Base-by-base conservation (phyloP, 2,888 invertebrate species). In the Actias luna region DNA sequence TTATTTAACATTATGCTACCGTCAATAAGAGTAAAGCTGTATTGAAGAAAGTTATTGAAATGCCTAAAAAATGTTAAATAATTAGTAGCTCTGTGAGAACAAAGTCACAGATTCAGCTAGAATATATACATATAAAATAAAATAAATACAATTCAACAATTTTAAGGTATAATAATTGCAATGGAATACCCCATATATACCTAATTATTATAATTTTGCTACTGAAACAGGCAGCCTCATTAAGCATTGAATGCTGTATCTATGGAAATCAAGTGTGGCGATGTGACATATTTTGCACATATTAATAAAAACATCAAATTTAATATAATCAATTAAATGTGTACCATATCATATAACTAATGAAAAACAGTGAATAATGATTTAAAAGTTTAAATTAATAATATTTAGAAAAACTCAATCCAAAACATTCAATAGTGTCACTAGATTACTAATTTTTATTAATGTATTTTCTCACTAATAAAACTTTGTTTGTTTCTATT, bases 401-500 rank as follows among this genome's bases (percentile, higher is more conserved):
- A 42, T 18, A 42, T 42, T 8, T 18, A 8, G 18, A 42, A 5
- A 42, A 2, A n/a, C 39, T 14, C n/a, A 39, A 18, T 18, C 8
- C 18, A 3, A 42, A 1, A 42, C 5, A 16, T n/a, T 39, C 18
- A 2, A 18, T 1, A 2, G 5, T 1, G 7, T 8, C 18, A 18
- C 5, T 18, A 4, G 8, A 42, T 18, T 33, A 33, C 7, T n/a
- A n/a, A n/a, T n/a, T n/a, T n/a, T n/a, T n/a, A n/a, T n/a, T n/a
- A 42, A 42, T n/a, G n/a, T 7, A 18, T 42, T 1, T 25, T 50
- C 5, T 50, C 2, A 25, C 12, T 50, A 25, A 7, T 25, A 10
- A 22, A 50, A 50, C 22, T 14, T 12, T 25, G 25, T 50, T 50
- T 22, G 7, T 22, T 25, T 50, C 46, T 50, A 25, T 50, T 84